A percentile compares a stretch with the other conserved stretches of the same genome.
Conservation (phyloP, 1,140 invertebrate species). For the Drosophila baimaii region DNA sequence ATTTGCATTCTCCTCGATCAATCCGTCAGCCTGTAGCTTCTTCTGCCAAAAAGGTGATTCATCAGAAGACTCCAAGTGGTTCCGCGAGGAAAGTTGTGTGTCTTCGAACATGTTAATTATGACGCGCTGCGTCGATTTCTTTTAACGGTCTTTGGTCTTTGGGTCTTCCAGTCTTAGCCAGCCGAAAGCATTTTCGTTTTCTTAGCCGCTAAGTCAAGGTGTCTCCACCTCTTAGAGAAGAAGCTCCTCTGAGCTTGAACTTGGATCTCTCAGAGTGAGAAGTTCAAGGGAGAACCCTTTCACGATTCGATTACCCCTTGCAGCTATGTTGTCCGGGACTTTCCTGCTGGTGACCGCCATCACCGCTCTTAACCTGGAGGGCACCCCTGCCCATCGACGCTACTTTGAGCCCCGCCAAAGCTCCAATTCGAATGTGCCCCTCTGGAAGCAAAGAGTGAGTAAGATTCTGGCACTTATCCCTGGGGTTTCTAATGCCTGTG, state of each 20-base stretch:
- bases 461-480: too few species aligned
- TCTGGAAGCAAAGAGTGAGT: slow-evolving; percentile 92
- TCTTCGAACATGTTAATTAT: slow-evolving; percentile 75
- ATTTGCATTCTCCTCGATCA: slow-evolving; percentile 45
- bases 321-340: slow-evolving; percentile 5
- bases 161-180: slow-evolving; percentile 1
- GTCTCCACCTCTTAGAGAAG: too few species aligned
- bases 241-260: not conserved
- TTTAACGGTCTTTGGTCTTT: slow-evolving; percentile 31
- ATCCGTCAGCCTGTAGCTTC: not conserved
- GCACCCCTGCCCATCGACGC: slow-evolving; percentile 21
- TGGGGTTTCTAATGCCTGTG: not conserved
- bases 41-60: slow-evolving; percentile 49
- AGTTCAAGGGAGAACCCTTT: not conserved
- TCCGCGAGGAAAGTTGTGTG: slow-evolving; percentile 71
- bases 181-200: slow-evolving; percentile 9
- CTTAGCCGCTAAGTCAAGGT: not conserved
- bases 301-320: not conserved
- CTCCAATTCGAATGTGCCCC: slow-evolving; percentile 86
- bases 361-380: slow-evolving; percentile 1
- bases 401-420: slow-evolving; percentile 72
- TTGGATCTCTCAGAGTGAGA: too few species aligned
- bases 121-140: slow-evolving; percentile 49
- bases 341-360: slow-evolving; percentile 28
- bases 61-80: slow-evolving; percentile 33